These are phyloP conservation scores for Anolis carolinensis DNA, from an alignment of 2,113 vertebrate genomes.

Conservation along the genomic window DNA sequence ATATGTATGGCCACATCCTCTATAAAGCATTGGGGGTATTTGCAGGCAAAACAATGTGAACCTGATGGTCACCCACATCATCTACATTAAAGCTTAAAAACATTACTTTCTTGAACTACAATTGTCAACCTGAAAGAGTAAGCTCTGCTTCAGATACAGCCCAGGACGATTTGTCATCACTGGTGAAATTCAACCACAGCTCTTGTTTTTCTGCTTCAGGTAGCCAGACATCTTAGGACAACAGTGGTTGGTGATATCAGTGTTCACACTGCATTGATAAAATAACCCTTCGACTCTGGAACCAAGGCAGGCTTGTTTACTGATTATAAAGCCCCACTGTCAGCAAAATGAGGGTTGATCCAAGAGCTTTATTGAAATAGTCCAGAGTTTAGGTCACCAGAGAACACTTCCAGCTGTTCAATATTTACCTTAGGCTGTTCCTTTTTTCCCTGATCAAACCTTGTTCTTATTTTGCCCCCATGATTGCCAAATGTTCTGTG, in stretches of 20 bases:
- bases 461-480: neutral
- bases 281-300: neutral
- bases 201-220: neutral
- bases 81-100: too few relatives aligned
- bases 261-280: too few relatives aligned
- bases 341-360: neutral
- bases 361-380: neutral
- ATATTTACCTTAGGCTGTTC: neutral
- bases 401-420: neutral
- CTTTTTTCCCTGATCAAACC: neutral
- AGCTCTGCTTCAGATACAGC: too few relatives aligned
- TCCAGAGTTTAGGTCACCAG: neutral
- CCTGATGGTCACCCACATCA: too few relatives aligned
- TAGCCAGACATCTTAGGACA: neutral
- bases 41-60: too few relatives aligned
- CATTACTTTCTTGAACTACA: too few relatives aligned
- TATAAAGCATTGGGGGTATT: too few relatives aligned
- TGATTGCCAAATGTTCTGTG: neutral
- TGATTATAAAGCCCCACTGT: neutral
- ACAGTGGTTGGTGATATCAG: too few relatives aligned
- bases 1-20: too few relatives aligned
- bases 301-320: neutral
- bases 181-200: neutral
- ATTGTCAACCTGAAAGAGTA: too few relatives aligned
- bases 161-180: too few relatives aligned